Percentiles rank a stretch among this genome's conserved stretches.
phyloP scores from a whole-genome alignment of 2,888 invertebrate genomes.

The Phorcus lineatus region DNA sequence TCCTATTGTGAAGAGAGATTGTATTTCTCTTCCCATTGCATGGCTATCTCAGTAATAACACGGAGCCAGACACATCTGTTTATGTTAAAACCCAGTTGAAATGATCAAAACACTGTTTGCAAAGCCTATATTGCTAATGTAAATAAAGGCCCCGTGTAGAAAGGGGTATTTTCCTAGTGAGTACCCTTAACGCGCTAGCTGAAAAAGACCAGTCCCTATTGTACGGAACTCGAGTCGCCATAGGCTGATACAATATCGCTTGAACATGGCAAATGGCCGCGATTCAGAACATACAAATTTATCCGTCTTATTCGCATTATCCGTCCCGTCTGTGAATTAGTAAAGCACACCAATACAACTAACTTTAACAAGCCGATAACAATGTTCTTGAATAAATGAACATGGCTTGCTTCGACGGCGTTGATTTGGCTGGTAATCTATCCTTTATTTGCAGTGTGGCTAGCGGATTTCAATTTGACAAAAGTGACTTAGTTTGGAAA shows the following conservation, averaged over 20 bases:
- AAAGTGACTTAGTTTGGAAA: not conserved
- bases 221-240: not conserved
- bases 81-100: slow-evolving; percentile 22
- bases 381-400: not conserved
- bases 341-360: slow-evolving; percentile 11
- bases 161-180: slow-evolving; percentile 7
- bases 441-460: not conserved
- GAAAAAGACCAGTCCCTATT: not conserved
- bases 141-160: slow-evolving; percentile 5
- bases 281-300: not conserved
- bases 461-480: not conserved
- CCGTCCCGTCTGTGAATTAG: not conserved
- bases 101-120: slow-evolving; percentile 24
- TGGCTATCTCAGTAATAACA: slow-evolving; percentile 13
- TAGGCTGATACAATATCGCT: slow-evolving; percentile 4
- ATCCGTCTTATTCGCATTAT: slow-evolving; percentile 1
- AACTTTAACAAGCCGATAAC: not conserved
- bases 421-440: not conserved
- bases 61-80: slow-evolving; percentile 9
- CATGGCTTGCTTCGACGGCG: not conserved
- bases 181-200: not conserved
- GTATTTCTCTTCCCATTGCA: slow-evolving; percentile 11
- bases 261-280: slow-evolving; percentile 6
- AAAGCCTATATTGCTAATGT: slow-evolving; percentile 2
- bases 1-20: slow-evolving; percentile 7